Base-by-base conservation (phyloP, 2,797 vertebrate genomes). In the Liparis tanakae region DNA sequence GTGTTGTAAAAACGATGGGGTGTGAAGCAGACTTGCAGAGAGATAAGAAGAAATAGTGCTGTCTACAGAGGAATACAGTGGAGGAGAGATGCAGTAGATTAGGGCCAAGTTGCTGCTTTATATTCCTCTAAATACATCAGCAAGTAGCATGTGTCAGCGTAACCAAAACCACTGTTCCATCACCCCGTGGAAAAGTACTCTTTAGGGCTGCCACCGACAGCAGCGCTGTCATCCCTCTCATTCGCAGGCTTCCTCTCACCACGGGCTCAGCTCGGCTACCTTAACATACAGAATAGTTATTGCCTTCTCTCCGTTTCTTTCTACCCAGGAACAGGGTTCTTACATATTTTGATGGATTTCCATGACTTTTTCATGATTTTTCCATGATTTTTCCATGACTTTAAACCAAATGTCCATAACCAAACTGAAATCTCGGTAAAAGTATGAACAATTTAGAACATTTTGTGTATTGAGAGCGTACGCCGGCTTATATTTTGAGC, bases 41-140 rank as follows among this genome's bases (percentile, higher is more conserved):
- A 88, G 94, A 94, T 94, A 93, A 93, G 88, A 85, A 89, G 88
- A 90, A 94, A 94, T 91, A 90, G 89, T 81, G 89, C 89, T 87
- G 92, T 94, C 91, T 91, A 87, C 81, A 80, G 79, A 90, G 91
- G 87, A 92, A 93, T 92, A 91, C 91, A 92, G 90, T 72, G 78
- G 81, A 76, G 88, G 85, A 83, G 85, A 91, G 90, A 93, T 91
- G 91, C 78, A 56, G 85, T 60, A 90, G 91, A 95, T 94, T 93
- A 93, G 78, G 54, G 81, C 82, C 77, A 78, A 46, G 85, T 78
- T 67, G 82, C 89, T 87, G 87, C 87, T 92, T 93, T 88, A 91
- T 91, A 92, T 94, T 91, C 89, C 86, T 88, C 78, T 89, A 93
- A 94, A 93, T 93, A 90, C 85, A 92, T 92, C 91, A 92, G 89